phyloP scores from a whole-genome alignment of 1,140 invertebrate genomes.

The Drosophila paulistorum region DNA sequence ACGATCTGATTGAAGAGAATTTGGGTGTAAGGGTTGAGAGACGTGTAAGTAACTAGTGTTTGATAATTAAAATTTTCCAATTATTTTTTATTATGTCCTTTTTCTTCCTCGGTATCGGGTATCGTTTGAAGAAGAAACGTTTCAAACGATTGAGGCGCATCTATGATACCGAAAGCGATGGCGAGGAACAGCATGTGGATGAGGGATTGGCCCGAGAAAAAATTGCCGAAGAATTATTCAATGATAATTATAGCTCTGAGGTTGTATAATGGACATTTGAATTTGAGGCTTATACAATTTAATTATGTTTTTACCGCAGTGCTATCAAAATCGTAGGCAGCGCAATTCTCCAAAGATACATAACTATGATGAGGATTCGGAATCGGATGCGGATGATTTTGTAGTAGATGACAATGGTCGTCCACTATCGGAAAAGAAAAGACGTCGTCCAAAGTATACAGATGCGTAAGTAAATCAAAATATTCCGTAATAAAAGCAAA shows the following conservation, averaged over 20 bases:
- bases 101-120: not conserved
- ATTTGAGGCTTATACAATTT: too few relatives aligned
- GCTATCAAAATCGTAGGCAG: conserved; percentile 90
- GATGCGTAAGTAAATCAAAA: conserved; percentile 89
- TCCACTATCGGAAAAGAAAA: conserved; percentile 94
- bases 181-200: conserved; percentile 89
- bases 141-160: conserved; percentile 93
- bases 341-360: conserved; percentile 86
- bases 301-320: conserved; percentile 83
- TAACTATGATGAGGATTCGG: conserved; percentile 90
- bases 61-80: not conserved
- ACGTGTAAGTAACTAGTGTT: conserved; percentile 85
- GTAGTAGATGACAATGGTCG: conserved; percentile 98
- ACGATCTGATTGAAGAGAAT: conserved; percentile 99
- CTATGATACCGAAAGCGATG: conserved; percentile 94
- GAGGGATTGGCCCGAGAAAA: conserved; percentile 91
- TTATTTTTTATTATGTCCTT: not conserved
- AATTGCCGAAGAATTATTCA: conserved; percentile 95
- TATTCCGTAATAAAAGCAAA: too few relatives aligned
- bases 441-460: conserved; percentile 94
- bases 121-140: conserved; percentile 88
- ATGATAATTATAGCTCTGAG: conserved; percentile 90
- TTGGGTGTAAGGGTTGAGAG: conserved; percentile 96
- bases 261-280: conserved; percentile 85
- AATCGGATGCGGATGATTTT: conserved; percentile 97